These are phyloP conservation scores for Thereva nobilitata DNA, from an alignment of 2,888 invertebrate genomes.

Conservation along the genomic window DNA sequence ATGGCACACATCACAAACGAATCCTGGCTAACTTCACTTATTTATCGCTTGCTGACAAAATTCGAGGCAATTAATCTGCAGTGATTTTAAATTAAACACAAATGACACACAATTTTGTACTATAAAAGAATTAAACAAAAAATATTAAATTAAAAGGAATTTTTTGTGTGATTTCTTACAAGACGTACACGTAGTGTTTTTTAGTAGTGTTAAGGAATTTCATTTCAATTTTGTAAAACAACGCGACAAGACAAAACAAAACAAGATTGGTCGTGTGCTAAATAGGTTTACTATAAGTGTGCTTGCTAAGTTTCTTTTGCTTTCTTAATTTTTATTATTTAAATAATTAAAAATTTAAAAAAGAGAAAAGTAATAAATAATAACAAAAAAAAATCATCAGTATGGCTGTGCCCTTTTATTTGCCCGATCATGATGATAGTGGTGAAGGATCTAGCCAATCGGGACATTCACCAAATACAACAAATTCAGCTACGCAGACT, in stretches of 20 bases:
- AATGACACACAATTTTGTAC: too few species aligned
- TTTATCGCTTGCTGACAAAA: conserved; percentile 21
- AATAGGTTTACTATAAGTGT: neutral
- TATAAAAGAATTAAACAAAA: too few species aligned
- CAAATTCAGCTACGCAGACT: conserved; percentile 46
- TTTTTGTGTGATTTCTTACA: too few species aligned
- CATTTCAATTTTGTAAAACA: too few species aligned
- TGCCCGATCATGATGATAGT: conserved; percentile 56
- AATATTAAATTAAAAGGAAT: too few species aligned
- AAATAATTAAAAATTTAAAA: neutral
- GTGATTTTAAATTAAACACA: conserved; percentile 4
- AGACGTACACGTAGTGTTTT: too few species aligned
- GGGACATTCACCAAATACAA: conserved; percentile 55
- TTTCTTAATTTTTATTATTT: conserved; percentile 7
- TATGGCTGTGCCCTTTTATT: conserved; percentile 59
- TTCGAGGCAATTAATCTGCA: conserved; percentile 19
- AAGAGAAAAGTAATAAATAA: conserved; percentile 1
- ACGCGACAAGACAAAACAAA: too few species aligned
- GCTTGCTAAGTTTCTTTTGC: neutral
- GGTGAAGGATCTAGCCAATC: conserved; percentile 50
- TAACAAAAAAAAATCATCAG: conserved; percentile 37
- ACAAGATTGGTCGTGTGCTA: too few species aligned
- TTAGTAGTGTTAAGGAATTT: too few species aligned
- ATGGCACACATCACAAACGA: conserved; percentile 31
- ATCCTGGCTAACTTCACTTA: conserved; percentile 29